Percentiles rank a stretch among this genome's conserved stretches.
Evolutionary conservation across 2,888 invertebrate genomes (phyloP).

Genomic region (Octodonta nipae): DNA sequence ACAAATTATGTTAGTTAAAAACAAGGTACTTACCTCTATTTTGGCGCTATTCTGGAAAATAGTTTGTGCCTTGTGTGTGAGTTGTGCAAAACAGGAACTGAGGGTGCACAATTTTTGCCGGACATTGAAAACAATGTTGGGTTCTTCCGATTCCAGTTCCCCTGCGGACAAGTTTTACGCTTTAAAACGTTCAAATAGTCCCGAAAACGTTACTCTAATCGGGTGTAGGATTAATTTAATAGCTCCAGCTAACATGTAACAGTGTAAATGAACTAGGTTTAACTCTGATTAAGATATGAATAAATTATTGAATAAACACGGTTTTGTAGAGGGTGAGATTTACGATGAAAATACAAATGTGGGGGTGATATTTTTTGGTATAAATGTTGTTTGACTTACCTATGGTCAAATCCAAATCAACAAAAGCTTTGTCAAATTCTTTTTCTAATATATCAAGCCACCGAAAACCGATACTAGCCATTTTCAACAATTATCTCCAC

Average conservation of each 20-base stretch:
- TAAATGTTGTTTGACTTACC: constrained; percentile 39
- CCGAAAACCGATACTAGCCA: constrained; percentile 54
- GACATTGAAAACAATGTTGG: constrained; percentile 52
- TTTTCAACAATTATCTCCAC: constrained; percentile 22
- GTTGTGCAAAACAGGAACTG: constrained; percentile 69
- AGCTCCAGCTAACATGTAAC: no score
- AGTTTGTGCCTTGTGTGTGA: constrained; percentile 71
- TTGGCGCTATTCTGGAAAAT: constrained; percentile 75
- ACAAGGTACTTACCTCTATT: constrained; percentile 52
- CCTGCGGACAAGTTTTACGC: constrained; percentile 39
- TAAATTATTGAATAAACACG: constrained; percentile 6
- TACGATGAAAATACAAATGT: neutral
- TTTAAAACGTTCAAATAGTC: no score
- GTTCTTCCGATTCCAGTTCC: constrained; percentile 53
- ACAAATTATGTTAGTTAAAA: constrained; percentile 3
- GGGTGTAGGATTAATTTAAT: no score
- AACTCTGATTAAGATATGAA: constrained; percentile 3
- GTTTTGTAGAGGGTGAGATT: neutral
- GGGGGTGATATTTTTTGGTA: neutral
- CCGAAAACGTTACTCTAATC: no score
- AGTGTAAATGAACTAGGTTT: no score
- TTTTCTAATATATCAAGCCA: constrained; percentile 81
- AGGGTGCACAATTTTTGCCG: constrained; percentile 67
- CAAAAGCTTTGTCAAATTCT: constrained; percentile 79
- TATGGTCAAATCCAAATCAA: constrained; percentile 66